Evolutionary conservation across 2,113 vertebrate genomes (phyloP).

Genomic region (Numida meleagris): DNA sequence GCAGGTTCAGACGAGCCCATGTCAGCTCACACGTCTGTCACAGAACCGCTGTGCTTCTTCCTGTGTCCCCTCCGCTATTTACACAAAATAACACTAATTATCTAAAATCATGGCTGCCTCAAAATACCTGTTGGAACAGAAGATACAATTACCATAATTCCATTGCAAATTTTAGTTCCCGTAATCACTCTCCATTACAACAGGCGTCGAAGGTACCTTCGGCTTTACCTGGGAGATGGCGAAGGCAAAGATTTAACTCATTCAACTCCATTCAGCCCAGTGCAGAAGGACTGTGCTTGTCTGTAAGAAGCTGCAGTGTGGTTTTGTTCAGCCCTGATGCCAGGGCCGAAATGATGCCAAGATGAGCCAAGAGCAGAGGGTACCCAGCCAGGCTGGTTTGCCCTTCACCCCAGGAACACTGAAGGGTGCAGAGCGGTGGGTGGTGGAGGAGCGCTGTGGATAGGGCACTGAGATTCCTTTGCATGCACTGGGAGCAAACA

Average conservation of each 20-base stretch:
- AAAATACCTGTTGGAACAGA: constrained; percentile 9
- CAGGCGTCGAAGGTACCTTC: background rate
- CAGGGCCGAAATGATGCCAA: too few relatives aligned
- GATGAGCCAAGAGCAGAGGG: background rate
- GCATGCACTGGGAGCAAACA: background rate
- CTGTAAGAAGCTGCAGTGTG: background rate
- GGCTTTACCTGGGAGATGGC: background rate
- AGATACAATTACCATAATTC: constrained; percentile 43
- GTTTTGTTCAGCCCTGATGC: background rate
- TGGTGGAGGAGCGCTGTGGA: background rate
- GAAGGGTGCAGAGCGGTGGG: background rate
- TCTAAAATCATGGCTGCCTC: background rate
- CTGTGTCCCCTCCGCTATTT: background rate
- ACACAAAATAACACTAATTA: constrained; percentile 56
- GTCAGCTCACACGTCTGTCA: background rate
- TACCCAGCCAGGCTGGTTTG: background rate
- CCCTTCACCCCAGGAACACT: too few relatives aligned
- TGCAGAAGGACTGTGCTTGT: background rate
- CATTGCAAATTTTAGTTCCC: background rate
- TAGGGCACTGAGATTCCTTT: background rate
- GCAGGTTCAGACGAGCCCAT: background rate
- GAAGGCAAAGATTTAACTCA: background rate
- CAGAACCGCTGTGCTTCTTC: background rate
- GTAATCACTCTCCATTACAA: constrained; percentile 27
- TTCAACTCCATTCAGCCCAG: background rate